These are phyloP conservation scores for Manis crassicaudata DNA, from an alignment of 2,797 vertebrate genomes.

Conservation along the genomic window DNA sequence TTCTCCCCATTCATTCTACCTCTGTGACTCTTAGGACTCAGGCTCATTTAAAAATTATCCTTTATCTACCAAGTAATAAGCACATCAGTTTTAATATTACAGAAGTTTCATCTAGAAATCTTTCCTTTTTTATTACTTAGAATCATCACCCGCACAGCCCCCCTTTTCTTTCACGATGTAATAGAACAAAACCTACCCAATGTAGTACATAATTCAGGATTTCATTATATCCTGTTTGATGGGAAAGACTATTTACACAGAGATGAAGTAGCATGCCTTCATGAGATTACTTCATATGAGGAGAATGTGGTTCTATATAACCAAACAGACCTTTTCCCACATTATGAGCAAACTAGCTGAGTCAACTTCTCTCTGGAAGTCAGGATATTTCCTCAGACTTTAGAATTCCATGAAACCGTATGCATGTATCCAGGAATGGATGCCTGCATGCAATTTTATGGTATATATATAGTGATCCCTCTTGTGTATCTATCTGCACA, in stretches of 20 bases:
- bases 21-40: neutral
- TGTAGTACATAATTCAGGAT: constrained; percentile 22
- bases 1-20: neutral
- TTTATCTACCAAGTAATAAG: constrained; percentile 47
- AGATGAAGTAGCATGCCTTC: neutral
- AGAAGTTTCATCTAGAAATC: constrained; percentile 24
- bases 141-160: neutral
- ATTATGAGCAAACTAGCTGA: neutral
- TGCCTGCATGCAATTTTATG: neutral
- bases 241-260: constrained; percentile 42
- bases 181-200: constrained; percentile 40
- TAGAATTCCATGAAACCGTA: neutral
- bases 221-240: constrained; percentile 37
- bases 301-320: neutral
- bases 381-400: neutral
- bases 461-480: neutral
- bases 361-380: neutral
- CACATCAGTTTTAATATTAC: constrained; percentile 48
- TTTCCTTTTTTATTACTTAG: constrained; percentile 48
- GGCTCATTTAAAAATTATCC: constrained; percentile 52
- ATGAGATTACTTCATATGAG: neutral
- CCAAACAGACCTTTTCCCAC: neutral
- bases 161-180: neutral
- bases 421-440: neutral
- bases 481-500: neutral